These are phyloP conservation scores for Vultur gryphus DNA, from an alignment of 2,797 vertebrate genomes.

Conservation along the genomic window DNA sequence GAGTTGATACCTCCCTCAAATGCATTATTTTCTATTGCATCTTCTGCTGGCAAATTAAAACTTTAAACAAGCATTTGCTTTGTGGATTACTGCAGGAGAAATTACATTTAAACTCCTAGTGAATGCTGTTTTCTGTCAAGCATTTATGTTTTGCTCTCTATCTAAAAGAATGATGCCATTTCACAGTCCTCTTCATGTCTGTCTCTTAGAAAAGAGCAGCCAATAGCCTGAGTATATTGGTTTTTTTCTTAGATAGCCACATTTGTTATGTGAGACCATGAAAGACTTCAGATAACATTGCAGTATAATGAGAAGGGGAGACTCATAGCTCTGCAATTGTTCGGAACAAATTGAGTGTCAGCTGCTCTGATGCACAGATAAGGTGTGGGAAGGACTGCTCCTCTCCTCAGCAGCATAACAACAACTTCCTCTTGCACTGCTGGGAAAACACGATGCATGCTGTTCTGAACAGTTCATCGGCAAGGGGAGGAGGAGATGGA, in stretches of 20 bases:
- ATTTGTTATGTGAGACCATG: neutral
- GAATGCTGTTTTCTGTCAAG: neutral
- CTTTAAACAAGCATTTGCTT: neutral
- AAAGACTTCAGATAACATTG: neutral
- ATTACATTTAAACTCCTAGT: neutral
- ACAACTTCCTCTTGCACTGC: neutral
- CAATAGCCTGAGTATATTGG: neutral
- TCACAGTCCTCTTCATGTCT: neutral
- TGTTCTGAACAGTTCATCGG: neutral
- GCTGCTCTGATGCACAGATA: neutral
- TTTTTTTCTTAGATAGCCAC: neutral
- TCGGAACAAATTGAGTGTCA: neutral
- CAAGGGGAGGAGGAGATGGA: neutral
- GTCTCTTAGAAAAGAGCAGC: neutral
- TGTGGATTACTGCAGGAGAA: neutral
- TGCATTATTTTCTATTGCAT: neutral
- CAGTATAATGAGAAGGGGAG: neutral
- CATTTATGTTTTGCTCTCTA: neutral
- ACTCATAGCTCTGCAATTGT: neutral
- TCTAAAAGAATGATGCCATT: neutral
- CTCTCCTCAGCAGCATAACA: neutral
- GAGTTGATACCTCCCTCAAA: neutral
- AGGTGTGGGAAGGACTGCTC: neutral
- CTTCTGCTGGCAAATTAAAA: neutral
- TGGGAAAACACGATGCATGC: neutral